phyloP scores from a whole-genome alignment of 2,797 vertebrate genomes.

The Tragopan temminckii region DNA sequence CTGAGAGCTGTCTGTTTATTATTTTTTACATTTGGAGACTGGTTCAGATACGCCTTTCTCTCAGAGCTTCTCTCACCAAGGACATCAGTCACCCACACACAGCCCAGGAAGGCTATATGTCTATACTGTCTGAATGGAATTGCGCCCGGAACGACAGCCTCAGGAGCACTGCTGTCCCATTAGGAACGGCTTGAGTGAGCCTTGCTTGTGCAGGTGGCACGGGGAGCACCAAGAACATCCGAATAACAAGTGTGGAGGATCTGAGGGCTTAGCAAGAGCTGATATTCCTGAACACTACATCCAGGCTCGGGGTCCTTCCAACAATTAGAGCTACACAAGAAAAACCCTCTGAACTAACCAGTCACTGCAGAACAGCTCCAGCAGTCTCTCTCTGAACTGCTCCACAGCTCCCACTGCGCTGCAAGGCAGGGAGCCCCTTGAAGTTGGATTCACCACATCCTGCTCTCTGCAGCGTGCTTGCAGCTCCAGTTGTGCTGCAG shows the following conservation, averaged over 20 bases:
- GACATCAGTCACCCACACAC: neutral
- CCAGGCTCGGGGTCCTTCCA: neutral
- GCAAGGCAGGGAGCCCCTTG: conserved; percentile 37
- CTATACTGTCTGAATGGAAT: neutral
- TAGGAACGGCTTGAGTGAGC: neutral
- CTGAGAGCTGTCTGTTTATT: neutral
- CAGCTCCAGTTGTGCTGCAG: conserved; percentile 18
- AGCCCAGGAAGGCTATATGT: neutral
- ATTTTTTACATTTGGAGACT: neutral
- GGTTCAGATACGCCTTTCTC: neutral
- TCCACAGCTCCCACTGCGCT: neutral
- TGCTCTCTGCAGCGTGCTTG: neutral
- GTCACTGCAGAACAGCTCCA: neutral
- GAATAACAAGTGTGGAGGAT: neutral
- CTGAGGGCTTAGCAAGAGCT: neutral
- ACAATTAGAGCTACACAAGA: neutral
- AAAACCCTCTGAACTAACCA: neutral
- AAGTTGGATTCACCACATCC: conserved; percentile 57
- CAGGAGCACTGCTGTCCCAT: neutral
- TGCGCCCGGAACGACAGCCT: neutral
- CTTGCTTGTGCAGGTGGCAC: neutral
- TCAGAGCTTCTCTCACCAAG: neutral
- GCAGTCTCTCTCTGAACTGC: neutral
- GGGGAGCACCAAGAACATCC: neutral
- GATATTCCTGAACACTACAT: neutral